Evolutionary conservation across 2,797 vertebrate genomes (phyloP), one percentile per base, ranked within the genome.

Genomic region (Cetoscarus ocellatus): DNA sequence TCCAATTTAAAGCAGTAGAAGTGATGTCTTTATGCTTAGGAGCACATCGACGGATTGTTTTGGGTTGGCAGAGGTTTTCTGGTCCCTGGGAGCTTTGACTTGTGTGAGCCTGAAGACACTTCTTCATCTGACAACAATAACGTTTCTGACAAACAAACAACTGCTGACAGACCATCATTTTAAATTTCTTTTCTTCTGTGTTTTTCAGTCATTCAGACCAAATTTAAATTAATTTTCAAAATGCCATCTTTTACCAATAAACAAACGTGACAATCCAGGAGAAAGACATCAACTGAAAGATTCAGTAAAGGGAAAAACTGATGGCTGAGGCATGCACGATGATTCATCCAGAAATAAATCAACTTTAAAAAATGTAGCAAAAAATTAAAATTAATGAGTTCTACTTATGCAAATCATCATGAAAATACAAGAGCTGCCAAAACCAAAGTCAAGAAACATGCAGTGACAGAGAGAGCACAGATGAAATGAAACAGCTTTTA

Each of bases 91-190:
- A 48, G 48, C 61, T 66, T 71, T 75, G 79, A 76, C 71, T 69
- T 77, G 65, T 80, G 82, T 40, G 72, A 80, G 73, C 67, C 43
- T 75, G 42, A 67, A 73, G 66, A 66, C 83, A 40, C 57, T 65
- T 70, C 59, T 86, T 92, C 88, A 90, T 86, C 83, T 88, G 87
- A 87, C 82, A 87, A 76, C 61, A 55, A 90, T 90, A 89, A 89
- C 85, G 80, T 72, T 79, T 82, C 75, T 43, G 11, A 86, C 80
- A 88, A 87, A 87, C 85, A 88, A 91, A 91, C 83, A 83, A 42
- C 58, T 61, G 65, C 73, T 70, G 83, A 87, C 86, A 84, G 84
- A 86, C 82, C 81, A 86, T 84, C 83, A 89, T 81, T 88, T 88
- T 83, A 82, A 85, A 73, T 68, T 64, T 73, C 57, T 50, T 75